Evolutionary conservation across 2,888 invertebrate species (phyloP).

Genomic region (Pachymerium ferrugineum): DNA sequence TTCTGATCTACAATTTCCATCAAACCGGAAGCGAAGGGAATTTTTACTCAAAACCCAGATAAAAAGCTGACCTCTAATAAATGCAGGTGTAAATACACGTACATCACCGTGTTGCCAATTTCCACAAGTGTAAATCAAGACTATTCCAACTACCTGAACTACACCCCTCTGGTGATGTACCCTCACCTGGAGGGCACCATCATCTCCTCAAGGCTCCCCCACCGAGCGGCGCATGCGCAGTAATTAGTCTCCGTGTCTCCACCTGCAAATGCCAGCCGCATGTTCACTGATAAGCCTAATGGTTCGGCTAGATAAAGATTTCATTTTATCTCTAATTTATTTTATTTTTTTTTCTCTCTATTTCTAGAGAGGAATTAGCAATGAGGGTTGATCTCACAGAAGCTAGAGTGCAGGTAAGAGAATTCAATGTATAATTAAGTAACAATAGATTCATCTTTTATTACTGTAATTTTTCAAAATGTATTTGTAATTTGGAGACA

Average conservation of each 20-base stretch:
- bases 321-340: slow-evolving; percentile 42
- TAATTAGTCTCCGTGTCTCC: slow-evolving; percentile 7
- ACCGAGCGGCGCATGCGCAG: slow-evolving; percentile 7
- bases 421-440: slow-evolving; percentile 31
- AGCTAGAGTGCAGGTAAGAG: slow-evolving; percentile 81
- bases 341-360: slow-evolving; percentile 36
- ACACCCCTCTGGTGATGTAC: slow-evolving; percentile 12
- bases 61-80: neutral
- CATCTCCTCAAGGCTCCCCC: slow-evolving; percentile 14
- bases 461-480: neutral
- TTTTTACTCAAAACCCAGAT: too few relatives aligned
- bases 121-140: neutral
- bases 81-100: neutral
- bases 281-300: slow-evolving; percentile 16
- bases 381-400: slow-evolving; percentile 92
- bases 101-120: neutral
- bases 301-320: slow-evolving; percentile 20
- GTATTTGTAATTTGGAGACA: neutral
- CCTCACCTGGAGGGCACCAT: neutral
- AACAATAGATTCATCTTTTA: neutral
- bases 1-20: too few relatives aligned
- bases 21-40: too few relatives aligned
- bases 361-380: slow-evolving; percentile 75
- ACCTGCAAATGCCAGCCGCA: slow-evolving; percentile 18
- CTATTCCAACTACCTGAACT: neutral